Base-by-base conservation (phyloP, 64 coral and sea anemone species). In the Porites lutea region DNA sequence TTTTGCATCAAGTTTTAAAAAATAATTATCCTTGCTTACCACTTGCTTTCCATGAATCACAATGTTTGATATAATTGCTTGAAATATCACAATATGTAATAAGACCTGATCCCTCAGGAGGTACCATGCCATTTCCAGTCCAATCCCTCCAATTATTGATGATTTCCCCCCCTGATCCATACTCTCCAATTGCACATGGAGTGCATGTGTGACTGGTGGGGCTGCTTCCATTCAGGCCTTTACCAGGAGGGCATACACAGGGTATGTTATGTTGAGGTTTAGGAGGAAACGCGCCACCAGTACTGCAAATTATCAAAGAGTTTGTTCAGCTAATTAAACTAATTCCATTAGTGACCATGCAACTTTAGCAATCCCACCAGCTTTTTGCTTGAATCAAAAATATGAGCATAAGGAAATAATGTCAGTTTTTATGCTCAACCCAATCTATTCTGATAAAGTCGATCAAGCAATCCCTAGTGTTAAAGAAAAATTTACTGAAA, bases 1-100 rank as follows among this genome's bases (percentile, higher is more conserved):
- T 37, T 0, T 37, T 37, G 27, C 27, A 44, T 44, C 76, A 44
- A 79, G 0, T 45, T 46, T 11, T 8, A 4, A 65, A 64, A 19
- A 8, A 14, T 4, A n/a, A 81, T 81, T 16, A 81, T 16, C 16
- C 20, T 3, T 5, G 20, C 89, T 91, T 67, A 93, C 91, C 83
- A n/a, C 82, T 93, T 50, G 83, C 82, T 93, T 79, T 93, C 91
- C 91, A 93, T 3, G 66, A 7, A 7, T 79, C 22, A 59, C 91
- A 93, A n/a, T 5, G 2, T 21, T 44, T 70, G 16, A 86, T 49
- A 79, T 79, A 37, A 44, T 11, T 14, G 8, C 91, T 59, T 45
- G 62, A 8, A 13, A 10, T 69, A 58, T 37, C 27, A 37, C 27
- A 37, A 37, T 37, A 37, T 37, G 27, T 37, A 37, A 37, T 37